Base-by-base conservation (phyloP, 2,797 vertebrate genomes). In the Muraenolepis orangiensis region DNA sequence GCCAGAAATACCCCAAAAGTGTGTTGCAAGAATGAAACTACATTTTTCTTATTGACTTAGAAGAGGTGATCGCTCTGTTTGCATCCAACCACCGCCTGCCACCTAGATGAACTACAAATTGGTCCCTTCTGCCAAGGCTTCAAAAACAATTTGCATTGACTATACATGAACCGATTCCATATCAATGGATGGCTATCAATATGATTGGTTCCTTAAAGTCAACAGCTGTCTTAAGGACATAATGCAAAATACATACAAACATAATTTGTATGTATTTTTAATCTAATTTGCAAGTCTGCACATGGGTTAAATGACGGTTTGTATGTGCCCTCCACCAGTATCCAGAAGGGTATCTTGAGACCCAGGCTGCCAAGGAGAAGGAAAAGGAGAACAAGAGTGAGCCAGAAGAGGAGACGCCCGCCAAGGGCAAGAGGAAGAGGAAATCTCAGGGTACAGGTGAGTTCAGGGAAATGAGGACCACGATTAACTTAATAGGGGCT, bases 331-430 rank as follows among this genome's bases (percentile, higher is more conserved):
- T 11, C 36, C 36, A 1, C 23, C 71, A 99, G 96, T 99, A 98
- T 87, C 98, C 98, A 1, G 98, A 97, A 73, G 98, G 98, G 20
- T 99, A 99, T 86, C 91, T 97, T 84, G 95, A 97, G 85, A 92
- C 95, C 0, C 87, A 94, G 71, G 94, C 95, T 61, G 93, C 89
- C 30, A 95, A 94, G 83, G 94, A 98, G 80, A 95, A 96, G 74
- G 96, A 97, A 77, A 97, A 97, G 13, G 96, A 98, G 85, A 96
- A 96, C 76, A 94, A 93, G 26, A 93, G 90, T 30, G 91, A 81
- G 68, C 86, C 86, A 0, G 92, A 93, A 12, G 92, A 88, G 4
- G 85, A 74, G 0, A 93, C 95, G 4, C 94, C 95, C 0, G 94
- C 76, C 77, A 96, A 94, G 74, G 89, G 94, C 70, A 96, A 96